A percentile compares a stretch with the other conserved stretches of the same genome.
phyloP scores from a whole-genome alignment of 2,888 invertebrate genomes.

The Ichneumoninae sp. region DNA sequence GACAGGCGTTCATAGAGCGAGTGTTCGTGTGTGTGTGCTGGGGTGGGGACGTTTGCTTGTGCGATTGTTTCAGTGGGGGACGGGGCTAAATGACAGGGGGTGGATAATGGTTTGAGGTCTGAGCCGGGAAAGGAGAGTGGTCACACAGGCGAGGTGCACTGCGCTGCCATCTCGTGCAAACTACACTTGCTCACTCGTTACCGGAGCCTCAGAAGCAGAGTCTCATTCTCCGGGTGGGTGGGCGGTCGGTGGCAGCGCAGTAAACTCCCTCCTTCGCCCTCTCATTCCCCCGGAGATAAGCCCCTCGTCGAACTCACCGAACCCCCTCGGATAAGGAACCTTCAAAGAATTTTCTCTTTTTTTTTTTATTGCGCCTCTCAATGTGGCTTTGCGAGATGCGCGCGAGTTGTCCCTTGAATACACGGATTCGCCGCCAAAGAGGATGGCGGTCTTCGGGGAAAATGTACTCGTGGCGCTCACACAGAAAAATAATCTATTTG shows the following conservation, averaged over 20 bases:
- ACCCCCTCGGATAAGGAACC: slow-evolving; percentile 10
- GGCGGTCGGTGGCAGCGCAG: slow-evolving; percentile 42
- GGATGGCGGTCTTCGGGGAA: neutral
- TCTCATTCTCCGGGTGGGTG: slow-evolving; percentile 55
- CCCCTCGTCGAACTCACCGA: slow-evolving; percentile 17
- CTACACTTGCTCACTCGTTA: slow-evolving; percentile 69
- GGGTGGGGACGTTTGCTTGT: slow-evolving; percentile 10
- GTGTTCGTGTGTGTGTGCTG: slow-evolving; percentile 1
- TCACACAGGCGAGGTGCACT: slow-evolving; percentile 75
- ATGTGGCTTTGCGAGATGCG: neutral
- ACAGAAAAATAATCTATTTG: no score
- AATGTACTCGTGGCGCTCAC: no score
- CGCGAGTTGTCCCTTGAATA: slow-evolving; percentile 2
- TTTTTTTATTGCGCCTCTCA: neutral
- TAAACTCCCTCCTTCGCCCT: slow-evolving; percentile 40
- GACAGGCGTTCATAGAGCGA: neutral
- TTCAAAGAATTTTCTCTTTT: slow-evolving; percentile 39
- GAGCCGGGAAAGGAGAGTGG: slow-evolving; percentile 65
- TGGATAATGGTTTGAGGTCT: slow-evolving; percentile 48
- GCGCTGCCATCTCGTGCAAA: slow-evolving; percentile 80
- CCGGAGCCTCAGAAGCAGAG: slow-evolving; percentile 60
- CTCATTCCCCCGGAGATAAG: slow-evolving; percentile 48
- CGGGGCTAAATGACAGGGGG: neutral
- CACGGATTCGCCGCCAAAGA: neutral
- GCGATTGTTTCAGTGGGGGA: neutral